Evolutionary conservation across 2,113 vertebrate species (phyloP), one percentile per base, ranked within the genome.

Genomic region (Solea senegalensis): DNA sequence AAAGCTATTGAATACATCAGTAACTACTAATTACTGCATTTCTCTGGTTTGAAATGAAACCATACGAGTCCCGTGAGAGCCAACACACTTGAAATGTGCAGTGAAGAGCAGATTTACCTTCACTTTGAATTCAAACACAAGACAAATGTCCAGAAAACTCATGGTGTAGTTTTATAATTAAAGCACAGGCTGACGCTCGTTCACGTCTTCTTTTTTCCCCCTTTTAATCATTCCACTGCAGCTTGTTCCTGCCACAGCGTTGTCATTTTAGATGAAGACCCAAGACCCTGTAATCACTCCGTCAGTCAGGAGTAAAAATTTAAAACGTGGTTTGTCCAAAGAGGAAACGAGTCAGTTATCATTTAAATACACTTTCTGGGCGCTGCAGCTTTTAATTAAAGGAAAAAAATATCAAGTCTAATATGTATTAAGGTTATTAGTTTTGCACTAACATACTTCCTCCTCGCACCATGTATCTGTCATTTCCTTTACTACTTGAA

Each of bases 141-240:
- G 72, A 73, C 48, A 77, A 80, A 82, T 63, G 34, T 54, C 44
- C 45, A 28, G 28, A 69, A 65, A 39, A 58, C 57, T 79, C 52
- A 59, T 51, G 49, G 26, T 77, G 66, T 61, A 64, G 71, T 73
- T 69, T 79, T 54, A 55, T 82, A 86, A 85, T 83, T 78, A 83
- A 85, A 81, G 49, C 8, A 4, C 28, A 58, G 26, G 9, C 65
- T 45, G 14, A 61, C 55, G 65, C 65, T 58, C 63, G 49, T 59
- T 62, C 14, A 1, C 1, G 21, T 21, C 21, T 21, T 65, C 5
- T 58, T 27, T 44, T 53, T 51, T 60, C 44, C 34, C 26, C 28
- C 51, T 81, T 26, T 16, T 67, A 81, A 45, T 65, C 27, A 63
- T 78, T 76, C 40, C 50, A 60, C 61, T 72, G 57, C 56, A 60